Evolutionary conservation across 2,888 invertebrate species (phyloP), one percentile per base, ranked within the genome.

Genomic region (Mythimna pallens): DNA sequence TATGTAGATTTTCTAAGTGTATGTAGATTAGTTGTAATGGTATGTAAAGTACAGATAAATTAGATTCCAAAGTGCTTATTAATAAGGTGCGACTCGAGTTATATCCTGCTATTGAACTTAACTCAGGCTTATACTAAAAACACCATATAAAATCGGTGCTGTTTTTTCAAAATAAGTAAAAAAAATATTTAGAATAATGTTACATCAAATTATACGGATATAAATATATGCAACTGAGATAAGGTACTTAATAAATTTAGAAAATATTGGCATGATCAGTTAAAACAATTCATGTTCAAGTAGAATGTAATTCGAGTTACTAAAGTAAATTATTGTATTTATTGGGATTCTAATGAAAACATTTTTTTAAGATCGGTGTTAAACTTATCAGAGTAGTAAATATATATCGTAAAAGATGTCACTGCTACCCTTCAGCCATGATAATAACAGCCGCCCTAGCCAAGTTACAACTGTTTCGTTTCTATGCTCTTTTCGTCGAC

Each of bases 1-100:
- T 95, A 95, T 94, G 95, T 96, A 96, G 95, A 95, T 96, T 96
- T 96, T 96, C 93, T 96, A 96, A 95, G 90, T 96, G 95, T 96
- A 94, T 87, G 92, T 95, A 95, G 94, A 91, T 90, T 92, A 92
- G 93, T 89, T 89, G 83, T 88, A 69, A 81, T 83, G 87, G 82
- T 87, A 88, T 93, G 90, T 93, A 92, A 92, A 93, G 92, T 92
- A 89, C 82, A 76, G 76, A 80, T 92, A 76, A 89, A 89, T 92
- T 95, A 95, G 94, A 93, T 93, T 94, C 93, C 91, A 93, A 93
- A 93, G 92, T 92, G 95, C 94, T 95, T 95, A 93, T 75, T 47
- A 70, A 64, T 75, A 79, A 79, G 81, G 55, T 52, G 63, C 9
- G 30, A 69, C 50, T 78, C 68, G 71, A 73, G 76, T 76, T 82